Evolutionary conservation across 2,888 invertebrate genomes (phyloP), one percentile per base, ranked within the genome.

Genomic region (Ptychoptera contaminata): DNA sequence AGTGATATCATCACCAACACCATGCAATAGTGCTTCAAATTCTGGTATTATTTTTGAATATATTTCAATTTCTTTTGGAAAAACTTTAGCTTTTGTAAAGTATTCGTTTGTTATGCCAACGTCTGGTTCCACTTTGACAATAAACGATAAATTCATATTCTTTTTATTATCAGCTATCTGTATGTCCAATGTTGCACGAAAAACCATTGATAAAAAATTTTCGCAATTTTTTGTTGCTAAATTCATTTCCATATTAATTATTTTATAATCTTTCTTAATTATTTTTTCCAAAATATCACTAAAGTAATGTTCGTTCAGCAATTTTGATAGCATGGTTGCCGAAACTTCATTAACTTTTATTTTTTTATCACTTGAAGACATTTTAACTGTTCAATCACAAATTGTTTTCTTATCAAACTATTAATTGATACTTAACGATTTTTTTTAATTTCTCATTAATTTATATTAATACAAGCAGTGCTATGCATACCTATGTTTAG

Each of bases 51-150:
- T 57, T 8, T 49, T 41, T 30, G 55, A 54, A 36, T 64, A 63
- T 59, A 63, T 61, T 38, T 56, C 46, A 16, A 53, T 56, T 47
- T 63, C 63, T 42, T 60, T 62, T 12, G 59, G 60, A 38, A 62
- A 62, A 45, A 48, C 40, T 8, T 53, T 35, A 14, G 46, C 40
- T n/a, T 45, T 37, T 15, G 40, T 45, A 2, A 16, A 11, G n/a
- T 40, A 35, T 8, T 45, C 41, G 16, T 40, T 40, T 42, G 30
- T 39, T 12, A 36, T 31, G 7, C 61, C 43, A 10, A 59, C 53
- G 29, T 50, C 16, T 37, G 47, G 44, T 10, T 35, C 7, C 16
- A 23, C 23, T 35, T 42, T 42, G 8, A 42, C 29, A 35, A 42
- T 35, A 11, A 35, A 42, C 9, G 42, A 42, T 12, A 16, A 12